Evolutionary conservation across 1,140 invertebrate species (phyloP).

Genomic region (Paraescarpia echinospica): DNA sequence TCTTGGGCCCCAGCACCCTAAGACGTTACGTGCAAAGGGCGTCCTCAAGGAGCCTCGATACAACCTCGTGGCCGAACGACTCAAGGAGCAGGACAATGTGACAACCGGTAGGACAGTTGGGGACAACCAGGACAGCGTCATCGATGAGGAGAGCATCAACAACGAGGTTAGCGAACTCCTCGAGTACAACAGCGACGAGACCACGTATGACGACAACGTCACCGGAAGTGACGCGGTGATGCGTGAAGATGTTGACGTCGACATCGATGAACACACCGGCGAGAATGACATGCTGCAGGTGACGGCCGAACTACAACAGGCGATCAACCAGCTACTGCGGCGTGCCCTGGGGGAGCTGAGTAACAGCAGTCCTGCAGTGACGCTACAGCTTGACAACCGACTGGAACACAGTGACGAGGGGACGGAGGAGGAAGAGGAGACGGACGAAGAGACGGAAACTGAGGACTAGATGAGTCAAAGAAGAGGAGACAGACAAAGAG

Average conservation of each 20-base stretch:
- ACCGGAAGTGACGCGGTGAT: not conserved
- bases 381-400: not conserved
- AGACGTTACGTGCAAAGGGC: slow-evolving; percentile 52
- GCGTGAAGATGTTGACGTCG: slow-evolving; percentile 6
- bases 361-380: not conserved
- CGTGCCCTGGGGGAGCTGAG: slow-evolving; percentile 14
- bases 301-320: slow-evolving; percentile 15
- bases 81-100: slow-evolving; percentile 19
- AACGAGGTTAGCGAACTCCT: slow-evolving; percentile 8
- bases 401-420: not conserved
- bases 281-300: not conserved
- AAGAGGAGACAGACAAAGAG: too few species aligned
- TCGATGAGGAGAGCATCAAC: slow-evolving; percentile 25
- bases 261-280: not conserved
- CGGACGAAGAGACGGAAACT: not conserved
- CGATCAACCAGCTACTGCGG: slow-evolving; percentile 13
- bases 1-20: slow-evolving; percentile 54
- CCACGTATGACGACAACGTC: not conserved
- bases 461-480: too few species aligned
- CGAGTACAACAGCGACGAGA: not conserved
- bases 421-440: not conserved
- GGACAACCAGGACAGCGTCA: not conserved
- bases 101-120: not conserved
- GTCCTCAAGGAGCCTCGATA: slow-evolving; percentile 48
- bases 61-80: slow-evolving; percentile 16